phyloP scores from a whole-genome alignment of 2,113 vertebrate species.

The Ammodytes marinus region DNA sequence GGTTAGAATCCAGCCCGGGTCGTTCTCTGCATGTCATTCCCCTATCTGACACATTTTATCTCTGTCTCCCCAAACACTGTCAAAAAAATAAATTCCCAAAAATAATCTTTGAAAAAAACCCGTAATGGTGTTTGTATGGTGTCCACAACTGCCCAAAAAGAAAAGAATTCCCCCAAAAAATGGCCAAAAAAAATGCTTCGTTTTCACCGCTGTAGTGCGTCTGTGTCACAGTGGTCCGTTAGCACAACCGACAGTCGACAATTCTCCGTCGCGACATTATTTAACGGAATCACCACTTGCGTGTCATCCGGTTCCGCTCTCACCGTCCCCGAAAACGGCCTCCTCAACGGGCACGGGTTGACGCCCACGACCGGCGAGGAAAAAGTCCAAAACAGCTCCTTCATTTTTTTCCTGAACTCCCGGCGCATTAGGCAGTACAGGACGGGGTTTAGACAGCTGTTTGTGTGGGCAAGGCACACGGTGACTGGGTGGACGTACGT shows the following conservation, averaged over 20 bases:
- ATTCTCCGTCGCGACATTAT: slow-evolving; percentile 77
- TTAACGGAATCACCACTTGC: slow-evolving; percentile 76
- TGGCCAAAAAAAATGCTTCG: background rate
- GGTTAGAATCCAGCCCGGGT: too few relatives aligned
- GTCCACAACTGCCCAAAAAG: too few relatives aligned
- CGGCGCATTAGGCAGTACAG: slow-evolving; percentile 94
- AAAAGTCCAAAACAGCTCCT: slow-evolving; percentile 91
- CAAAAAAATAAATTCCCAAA: too few relatives aligned
- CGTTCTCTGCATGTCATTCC: too few relatives aligned
- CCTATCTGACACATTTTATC: too few relatives aligned
- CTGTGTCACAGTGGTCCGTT: slow-evolving; percentile 67
- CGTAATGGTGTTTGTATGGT: too few relatives aligned
- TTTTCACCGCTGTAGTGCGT: slow-evolving; percentile 25
- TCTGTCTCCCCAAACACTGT: too few relatives aligned
- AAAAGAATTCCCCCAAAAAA: too few relatives aligned
- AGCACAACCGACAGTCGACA: slow-evolving; percentile 64
- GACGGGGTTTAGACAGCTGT: slow-evolving; percentile 95
- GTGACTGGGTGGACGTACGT: slow-evolving; percentile 92
- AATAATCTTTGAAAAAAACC: too few relatives aligned
- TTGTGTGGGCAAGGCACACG: slow-evolving; percentile 93
- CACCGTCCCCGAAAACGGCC: slow-evolving; percentile 87
- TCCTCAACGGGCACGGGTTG: slow-evolving; percentile 80
- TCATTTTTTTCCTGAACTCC: slow-evolving; percentile 92
- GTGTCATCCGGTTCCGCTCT: slow-evolving; percentile 87
- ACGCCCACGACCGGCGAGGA: slow-evolving; percentile 85